These are phyloP conservation scores for Clarias laeviceps DNA, from an alignment of 2,797 vertebrate genomes.

Conservation along the genomic window DNA sequence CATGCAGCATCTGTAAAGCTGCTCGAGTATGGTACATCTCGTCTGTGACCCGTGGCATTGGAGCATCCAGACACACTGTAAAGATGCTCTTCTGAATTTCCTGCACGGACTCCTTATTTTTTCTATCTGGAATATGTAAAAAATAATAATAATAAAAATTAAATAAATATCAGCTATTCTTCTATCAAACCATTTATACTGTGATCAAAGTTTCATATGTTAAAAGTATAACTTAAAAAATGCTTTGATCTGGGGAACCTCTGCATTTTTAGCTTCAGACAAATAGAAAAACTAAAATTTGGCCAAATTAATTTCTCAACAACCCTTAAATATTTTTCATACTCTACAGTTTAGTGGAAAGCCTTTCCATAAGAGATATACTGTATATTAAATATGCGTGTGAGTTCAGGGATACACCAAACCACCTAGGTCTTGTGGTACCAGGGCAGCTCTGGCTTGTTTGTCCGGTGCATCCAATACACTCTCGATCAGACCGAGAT, in stretches of 20 bases:
- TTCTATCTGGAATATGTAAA: conserved; percentile 77
- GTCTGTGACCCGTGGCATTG: conserved; percentile 74
- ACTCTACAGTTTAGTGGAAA: not conserved
- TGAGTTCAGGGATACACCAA: not conserved
- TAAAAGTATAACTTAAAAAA: not conserved
- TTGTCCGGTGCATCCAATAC: too few species aligned
- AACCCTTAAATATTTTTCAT: not conserved
- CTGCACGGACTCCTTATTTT: conserved; percentile 85
- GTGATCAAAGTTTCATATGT: not conserved
- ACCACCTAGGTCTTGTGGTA: too few species aligned
- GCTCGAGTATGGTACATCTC: conserved; percentile 78
- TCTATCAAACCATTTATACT: not conserved
- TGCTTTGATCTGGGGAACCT: not conserved
- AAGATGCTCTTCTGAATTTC: conserved; percentile 93
- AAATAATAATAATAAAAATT: too few species aligned
- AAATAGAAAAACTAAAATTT: not conserved
- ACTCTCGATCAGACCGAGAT: too few species aligned
- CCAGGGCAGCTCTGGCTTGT: too few species aligned
- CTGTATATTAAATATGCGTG: not conserved
- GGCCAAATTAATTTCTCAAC: not conserved
- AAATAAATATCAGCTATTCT: too few species aligned
- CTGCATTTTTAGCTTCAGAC: not conserved
- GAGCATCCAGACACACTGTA: conserved; percentile 86
- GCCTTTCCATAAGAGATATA: not conserved
- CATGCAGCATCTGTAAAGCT: conserved; percentile 88